Evolutionary conservation across 2,797 vertebrate genomes (phyloP).

Genomic region (Meda fulgida): DNA sequence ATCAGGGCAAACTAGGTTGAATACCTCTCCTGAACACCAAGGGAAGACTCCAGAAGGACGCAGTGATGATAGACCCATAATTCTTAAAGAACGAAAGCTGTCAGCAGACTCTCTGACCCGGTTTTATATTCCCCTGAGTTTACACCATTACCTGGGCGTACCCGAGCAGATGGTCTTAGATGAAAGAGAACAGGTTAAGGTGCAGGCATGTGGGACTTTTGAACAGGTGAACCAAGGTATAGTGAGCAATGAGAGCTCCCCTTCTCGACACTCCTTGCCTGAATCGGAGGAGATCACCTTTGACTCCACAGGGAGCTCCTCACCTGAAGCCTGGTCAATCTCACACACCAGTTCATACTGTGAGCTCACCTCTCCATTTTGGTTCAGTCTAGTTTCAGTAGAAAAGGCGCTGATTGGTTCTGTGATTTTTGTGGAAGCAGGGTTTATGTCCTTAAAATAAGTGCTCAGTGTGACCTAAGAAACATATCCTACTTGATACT

Average conservation of each 20-base stretch:
- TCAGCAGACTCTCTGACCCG: conserved; percentile 54
- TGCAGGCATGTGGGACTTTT: conserved; percentile 32
- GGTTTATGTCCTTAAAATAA: conserved; percentile 42
- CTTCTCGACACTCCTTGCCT: conserved; percentile 36
- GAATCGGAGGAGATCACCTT: conserved; percentile 49
- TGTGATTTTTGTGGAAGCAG: conserved; percentile 55
- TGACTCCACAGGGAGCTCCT: conserved; percentile 59
- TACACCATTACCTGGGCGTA: conserved; percentile 65
- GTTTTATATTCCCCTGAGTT: conserved; percentile 65
- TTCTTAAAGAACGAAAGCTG: conserved; percentile 42
- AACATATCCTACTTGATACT: background rate
- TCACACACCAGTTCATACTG: conserved; percentile 70
- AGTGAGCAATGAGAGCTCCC: conserved; percentile 37
- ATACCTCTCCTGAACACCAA: conserved; percentile 1
- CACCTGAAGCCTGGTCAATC: conserved; percentile 59
- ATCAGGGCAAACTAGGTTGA: background rate
- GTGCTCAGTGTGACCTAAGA: background rate
- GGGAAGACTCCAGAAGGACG: conserved; percentile 46
- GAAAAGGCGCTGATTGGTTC: conserved; percentile 25
- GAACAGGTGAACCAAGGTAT: conserved; percentile 23
- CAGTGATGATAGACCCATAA: background rate
- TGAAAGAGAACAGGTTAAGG: conserved; percentile 18
- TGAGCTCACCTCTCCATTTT: conserved; percentile 64
- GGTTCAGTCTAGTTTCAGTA: conserved; percentile 28
- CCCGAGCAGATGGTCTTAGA: conserved; percentile 56